Evolutionary conservation across 2,888 invertebrate genomes (phyloP).

Genomic region (Teleiodes luculella): DNA sequence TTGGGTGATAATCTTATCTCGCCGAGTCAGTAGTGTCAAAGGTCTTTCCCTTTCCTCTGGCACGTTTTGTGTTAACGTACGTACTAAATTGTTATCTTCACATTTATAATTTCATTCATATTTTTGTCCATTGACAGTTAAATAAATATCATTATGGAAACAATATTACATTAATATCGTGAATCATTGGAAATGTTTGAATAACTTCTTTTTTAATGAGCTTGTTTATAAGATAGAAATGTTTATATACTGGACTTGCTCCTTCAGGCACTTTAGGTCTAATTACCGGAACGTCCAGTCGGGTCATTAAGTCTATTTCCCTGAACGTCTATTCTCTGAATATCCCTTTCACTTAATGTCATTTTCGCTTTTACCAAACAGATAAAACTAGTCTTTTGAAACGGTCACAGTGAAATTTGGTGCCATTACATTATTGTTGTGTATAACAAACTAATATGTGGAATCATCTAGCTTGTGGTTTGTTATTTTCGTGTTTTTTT

Average conservation of each 20-base stretch:
- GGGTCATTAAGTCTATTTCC: no score
- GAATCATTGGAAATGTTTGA: neutral
- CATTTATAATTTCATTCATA: neutral
- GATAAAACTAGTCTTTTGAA: no score
- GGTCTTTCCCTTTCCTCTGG: neutral
- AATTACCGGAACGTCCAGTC: no score
- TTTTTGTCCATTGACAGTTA: neutral
- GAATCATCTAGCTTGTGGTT: no score
- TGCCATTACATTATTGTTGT: no score
- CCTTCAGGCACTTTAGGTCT: no score
- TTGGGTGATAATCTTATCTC: neutral
- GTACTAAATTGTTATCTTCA: constrained; percentile 1
- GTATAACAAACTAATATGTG: no score
- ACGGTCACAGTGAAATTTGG: no score
- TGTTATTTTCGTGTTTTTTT: no score
- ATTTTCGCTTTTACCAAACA: neutral
- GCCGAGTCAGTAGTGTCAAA: neutral
- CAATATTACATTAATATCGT: neutral
- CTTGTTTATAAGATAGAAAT: neutral
- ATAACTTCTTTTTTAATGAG: neutral
- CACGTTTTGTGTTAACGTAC: constrained; percentile 3
- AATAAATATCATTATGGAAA: neutral
- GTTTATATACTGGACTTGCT: neutral
- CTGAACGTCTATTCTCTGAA: no score
- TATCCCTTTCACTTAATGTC: no score